Percentiles rank a stretch among this genome's conserved stretches.
These are phyloP conservation scores for Solea solea DNA, from an alignment of 2,113 vertebrate genomes.

Conservation along the genomic window DNA sequence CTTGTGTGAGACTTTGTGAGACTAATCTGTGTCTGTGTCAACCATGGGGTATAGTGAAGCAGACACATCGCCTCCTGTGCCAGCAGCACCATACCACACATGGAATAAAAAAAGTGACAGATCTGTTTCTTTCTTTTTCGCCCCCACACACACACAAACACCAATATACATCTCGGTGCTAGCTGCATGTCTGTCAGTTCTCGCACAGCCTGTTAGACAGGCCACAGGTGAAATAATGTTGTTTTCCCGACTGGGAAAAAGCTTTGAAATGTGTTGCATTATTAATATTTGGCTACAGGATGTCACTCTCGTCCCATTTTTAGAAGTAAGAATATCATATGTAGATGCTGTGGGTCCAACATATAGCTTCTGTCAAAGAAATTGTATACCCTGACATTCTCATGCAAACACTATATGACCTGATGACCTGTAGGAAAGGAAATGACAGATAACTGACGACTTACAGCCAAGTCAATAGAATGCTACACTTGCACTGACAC, in stretches of 20 bases:
- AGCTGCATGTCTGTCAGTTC: conserved; percentile 62
- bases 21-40: conserved; percentile 22
- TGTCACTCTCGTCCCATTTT: conserved; percentile 38
- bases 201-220: conserved; percentile 68
- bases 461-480: conserved; percentile 13
- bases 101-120: conserved; percentile 63
- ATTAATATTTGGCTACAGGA: conserved; percentile 71
- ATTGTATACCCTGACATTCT: background rate
- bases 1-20: conserved; percentile 21
- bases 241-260: conserved; percentile 64
- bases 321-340: background rate
- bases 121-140: conserved; percentile 45
- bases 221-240: conserved; percentile 73
- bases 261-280: conserved; percentile 69
- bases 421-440: background rate
- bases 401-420: background rate
- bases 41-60: conserved; percentile 33
- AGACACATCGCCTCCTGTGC: conserved; percentile 54
- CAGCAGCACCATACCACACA: conserved; percentile 43
- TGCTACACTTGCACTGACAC: background rate
- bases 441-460: conserved; percentile 12
- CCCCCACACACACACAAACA: conserved; percentile 47
- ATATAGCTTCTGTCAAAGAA: conserved; percentile 2
- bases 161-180: conserved; percentile 27
- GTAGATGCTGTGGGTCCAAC: background rate